Percentiles rank a stretch among this genome's conserved stretches.
phyloP scores from a whole-genome alignment of 2,888 invertebrate genomes.

The Leptothorax acervorum region DNA sequence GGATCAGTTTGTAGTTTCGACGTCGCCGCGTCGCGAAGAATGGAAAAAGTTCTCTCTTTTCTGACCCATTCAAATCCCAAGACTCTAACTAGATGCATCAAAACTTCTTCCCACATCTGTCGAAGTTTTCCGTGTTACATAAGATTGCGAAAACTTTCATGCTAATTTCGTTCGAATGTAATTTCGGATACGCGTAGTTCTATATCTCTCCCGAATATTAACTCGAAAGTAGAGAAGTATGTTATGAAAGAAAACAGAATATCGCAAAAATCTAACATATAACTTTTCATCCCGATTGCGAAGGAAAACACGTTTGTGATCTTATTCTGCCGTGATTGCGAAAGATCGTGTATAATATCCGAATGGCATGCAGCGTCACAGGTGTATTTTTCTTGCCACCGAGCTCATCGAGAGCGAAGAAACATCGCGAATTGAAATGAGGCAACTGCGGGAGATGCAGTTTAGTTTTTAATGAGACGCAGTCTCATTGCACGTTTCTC shows the following conservation, averaged over 20 bases:
- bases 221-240: not conserved
- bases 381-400: slow-evolving; percentile 10
- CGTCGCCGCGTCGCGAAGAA: not conserved
- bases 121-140: slow-evolving; percentile 7
- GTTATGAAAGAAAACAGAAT: not conserved
- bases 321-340: not conserved
- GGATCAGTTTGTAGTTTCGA: not conserved
- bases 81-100: slow-evolving; percentile 6
- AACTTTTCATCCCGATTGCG: not conserved
- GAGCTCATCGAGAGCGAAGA: not conserved
- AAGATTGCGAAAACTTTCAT: slow-evolving; percentile 18
- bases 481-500: not conserved
- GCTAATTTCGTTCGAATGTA: slow-evolving; percentile 21
- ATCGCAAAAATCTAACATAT: not conserved
- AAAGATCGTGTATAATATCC: not conserved
- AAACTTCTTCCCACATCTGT: not conserved
- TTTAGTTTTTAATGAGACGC: slow-evolving; percentile 31
- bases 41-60: not conserved
- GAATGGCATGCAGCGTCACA: not conserved
- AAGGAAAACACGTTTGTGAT: not conserved
- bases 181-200: not conserved
- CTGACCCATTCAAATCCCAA: not conserved
- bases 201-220: not conserved
- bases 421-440: slow-evolving; percentile 23
- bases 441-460: not conserved